Conservation (phyloP, 1,140 invertebrate species). For the Lanistes nyassanus region DNA sequence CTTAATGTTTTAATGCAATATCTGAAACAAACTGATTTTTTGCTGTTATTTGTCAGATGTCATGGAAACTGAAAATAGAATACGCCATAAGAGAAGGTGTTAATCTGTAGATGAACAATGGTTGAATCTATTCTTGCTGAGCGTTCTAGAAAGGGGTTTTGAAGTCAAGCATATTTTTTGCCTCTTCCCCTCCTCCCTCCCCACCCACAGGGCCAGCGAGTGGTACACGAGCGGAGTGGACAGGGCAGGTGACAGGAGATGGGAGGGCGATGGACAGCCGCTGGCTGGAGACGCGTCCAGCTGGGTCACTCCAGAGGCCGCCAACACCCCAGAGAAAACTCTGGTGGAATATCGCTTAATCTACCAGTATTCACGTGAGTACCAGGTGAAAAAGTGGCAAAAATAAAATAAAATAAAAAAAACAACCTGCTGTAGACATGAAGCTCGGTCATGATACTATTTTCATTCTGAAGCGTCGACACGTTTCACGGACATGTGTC, state of each 20-base stretch:
- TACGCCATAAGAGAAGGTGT: not conserved
- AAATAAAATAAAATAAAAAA: too few relatives aligned
- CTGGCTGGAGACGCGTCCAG: not conserved
- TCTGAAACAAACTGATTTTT: too few relatives aligned
- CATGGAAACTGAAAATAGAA: not conserved
- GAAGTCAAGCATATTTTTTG: too few relatives aligned
- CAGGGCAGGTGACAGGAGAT: conserved; percentile 25
- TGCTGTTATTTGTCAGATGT: not conserved
- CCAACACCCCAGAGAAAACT: not conserved
- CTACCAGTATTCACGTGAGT: conserved; percentile 17
- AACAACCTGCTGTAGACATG: too few relatives aligned
- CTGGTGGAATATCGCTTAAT: not conserved
- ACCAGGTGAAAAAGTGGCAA: not conserved
- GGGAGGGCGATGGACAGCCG: conserved; percentile 39
- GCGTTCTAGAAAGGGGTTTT: too few relatives aligned
- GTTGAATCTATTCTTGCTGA: not conserved
- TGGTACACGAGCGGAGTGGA: conserved; percentile 46
- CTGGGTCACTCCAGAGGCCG: not conserved
- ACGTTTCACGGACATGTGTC: too few relatives aligned
- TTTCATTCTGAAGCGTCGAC: too few relatives aligned
- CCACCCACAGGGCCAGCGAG: conserved; percentile 18
- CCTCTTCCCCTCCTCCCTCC: too few relatives aligned
- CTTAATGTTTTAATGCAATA: too few relatives aligned
- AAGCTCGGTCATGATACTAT: too few relatives aligned
- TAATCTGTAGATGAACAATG: not conserved